Conservation (phyloP, 2,797 vertebrate genomes). For the Mareca strepera region DNA sequence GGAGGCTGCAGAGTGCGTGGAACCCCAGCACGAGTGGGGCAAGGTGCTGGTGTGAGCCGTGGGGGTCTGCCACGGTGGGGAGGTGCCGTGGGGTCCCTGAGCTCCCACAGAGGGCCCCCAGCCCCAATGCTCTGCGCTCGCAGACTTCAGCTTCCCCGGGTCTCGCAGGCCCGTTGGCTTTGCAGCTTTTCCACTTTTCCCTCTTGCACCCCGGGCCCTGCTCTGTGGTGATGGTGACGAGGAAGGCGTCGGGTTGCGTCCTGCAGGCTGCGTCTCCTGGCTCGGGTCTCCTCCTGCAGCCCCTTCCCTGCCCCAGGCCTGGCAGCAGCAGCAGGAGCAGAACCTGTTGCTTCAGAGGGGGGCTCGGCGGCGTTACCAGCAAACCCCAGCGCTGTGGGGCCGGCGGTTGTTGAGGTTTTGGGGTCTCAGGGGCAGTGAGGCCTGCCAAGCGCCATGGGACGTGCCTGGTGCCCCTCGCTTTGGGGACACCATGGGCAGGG, state of each 20-base stretch:
- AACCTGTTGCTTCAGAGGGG: not conserved
- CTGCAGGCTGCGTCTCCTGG: not conserved
- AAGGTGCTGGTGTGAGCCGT: not conserved
- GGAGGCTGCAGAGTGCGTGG: not conserved
- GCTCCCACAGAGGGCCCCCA: not conserved
- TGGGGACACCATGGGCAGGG: not conserved
- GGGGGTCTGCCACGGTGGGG: fast-evolving
- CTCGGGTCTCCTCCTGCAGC: not conserved
- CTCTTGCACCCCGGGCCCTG: fast-evolving
- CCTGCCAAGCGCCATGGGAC: not conserved
- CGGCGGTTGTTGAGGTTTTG: fast-evolving
- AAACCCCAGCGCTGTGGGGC: not conserved
- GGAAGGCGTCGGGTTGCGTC: fast-evolving
- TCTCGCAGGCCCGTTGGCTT: not conserved
- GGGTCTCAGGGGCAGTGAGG: not conserved
- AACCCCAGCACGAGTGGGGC: not conserved
- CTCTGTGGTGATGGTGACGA: not conserved
- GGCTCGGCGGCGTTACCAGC: no score
- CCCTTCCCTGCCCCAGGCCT: not conserved
- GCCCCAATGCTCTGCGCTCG: fast-evolving
- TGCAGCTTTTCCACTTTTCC: not conserved
- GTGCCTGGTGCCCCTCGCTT: not conserved
- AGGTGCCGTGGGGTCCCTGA: not conserved
- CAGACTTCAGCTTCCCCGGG: not conserved
- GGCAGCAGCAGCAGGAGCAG: not conserved